Conservation (phyloP, 2,797 vertebrate species). For the Linurgus olivaceus region DNA sequence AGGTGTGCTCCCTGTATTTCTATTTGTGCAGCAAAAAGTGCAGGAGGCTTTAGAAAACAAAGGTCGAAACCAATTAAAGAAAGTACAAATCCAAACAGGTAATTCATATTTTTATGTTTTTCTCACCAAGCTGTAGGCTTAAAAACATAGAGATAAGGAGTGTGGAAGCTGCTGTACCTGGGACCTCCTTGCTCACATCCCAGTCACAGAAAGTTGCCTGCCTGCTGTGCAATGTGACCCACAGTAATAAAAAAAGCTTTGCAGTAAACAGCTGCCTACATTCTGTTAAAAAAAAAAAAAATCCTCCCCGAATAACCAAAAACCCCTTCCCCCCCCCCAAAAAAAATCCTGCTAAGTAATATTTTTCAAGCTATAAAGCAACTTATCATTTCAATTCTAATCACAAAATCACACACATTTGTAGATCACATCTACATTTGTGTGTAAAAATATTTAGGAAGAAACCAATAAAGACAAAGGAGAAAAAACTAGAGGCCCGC, state of each 20-base stretch:
- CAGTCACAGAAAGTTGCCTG: background rate
- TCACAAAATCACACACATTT: background rate
- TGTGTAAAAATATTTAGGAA: background rate
- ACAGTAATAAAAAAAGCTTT: background rate
- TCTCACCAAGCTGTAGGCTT: background rate
- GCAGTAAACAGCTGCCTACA: background rate
- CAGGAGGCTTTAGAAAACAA: background rate
- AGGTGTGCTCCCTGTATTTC: background rate
- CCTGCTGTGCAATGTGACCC: background rate
- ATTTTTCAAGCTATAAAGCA: background rate
- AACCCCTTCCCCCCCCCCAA: accelerated
- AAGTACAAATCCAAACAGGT: accelerated
- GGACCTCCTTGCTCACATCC: background rate
- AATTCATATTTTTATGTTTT: background rate
- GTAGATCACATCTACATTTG: background rate
- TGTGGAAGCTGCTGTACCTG: background rate
- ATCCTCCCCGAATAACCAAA: background rate
- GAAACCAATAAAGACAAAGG: background rate
- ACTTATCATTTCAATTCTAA: background rate
- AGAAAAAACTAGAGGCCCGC: background rate
- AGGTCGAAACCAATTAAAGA: background rate
- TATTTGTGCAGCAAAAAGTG: background rate
- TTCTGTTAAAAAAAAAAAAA: background rate
- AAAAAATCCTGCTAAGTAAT: accelerated
- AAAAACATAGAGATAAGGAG: accelerated